Percentiles rank a stretch among this genome's conserved stretches.
Conservation (phyloP, 2,888 invertebrate species). For the Tuta absoluta region DNA sequence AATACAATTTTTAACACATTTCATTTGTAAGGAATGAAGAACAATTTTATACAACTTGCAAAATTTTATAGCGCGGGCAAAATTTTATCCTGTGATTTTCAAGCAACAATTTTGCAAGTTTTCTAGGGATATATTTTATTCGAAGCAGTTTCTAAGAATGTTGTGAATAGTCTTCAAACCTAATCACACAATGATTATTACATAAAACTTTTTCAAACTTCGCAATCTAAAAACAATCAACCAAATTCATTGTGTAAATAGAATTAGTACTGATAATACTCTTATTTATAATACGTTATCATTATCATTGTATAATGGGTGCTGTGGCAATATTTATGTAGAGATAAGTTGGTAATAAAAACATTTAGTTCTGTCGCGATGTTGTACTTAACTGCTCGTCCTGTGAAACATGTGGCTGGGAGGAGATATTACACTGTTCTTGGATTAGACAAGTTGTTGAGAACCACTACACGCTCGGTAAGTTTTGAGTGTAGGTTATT, state of each 20-base stretch:
- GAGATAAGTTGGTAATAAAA: conserved; percentile 19
- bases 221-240: background rate
- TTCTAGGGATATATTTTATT: too few relatives aligned
- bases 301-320: background rate
- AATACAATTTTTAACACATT: too few relatives aligned
- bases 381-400: conserved; percentile 52
- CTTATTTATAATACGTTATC: background rate
- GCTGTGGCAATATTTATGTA: background rate
- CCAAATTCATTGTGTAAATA: background rate
- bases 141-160: too few relatives aligned
- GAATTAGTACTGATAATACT: conserved; percentile 4
- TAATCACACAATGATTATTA: background rate
- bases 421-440: conserved; percentile 56
- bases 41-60: too few relatives aligned
- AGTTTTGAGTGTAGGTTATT: background rate
- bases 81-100: too few relatives aligned
- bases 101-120: too few relatives aligned
- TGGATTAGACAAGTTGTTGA: conserved; percentile 46
- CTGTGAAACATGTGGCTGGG: conserved; percentile 48
- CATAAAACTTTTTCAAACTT: background rate
- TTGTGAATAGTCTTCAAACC: background rate
- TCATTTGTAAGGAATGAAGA: too few relatives aligned
- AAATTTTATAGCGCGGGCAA: too few relatives aligned
- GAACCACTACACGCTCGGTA: background rate
- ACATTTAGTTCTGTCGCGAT: conserved; percentile 43